A percentile compares a stretch with the other conserved stretches of the same genome.
phyloP scores from a whole-genome alignment of 2,113 vertebrate species.

The Stigmatopora argus region DNA sequence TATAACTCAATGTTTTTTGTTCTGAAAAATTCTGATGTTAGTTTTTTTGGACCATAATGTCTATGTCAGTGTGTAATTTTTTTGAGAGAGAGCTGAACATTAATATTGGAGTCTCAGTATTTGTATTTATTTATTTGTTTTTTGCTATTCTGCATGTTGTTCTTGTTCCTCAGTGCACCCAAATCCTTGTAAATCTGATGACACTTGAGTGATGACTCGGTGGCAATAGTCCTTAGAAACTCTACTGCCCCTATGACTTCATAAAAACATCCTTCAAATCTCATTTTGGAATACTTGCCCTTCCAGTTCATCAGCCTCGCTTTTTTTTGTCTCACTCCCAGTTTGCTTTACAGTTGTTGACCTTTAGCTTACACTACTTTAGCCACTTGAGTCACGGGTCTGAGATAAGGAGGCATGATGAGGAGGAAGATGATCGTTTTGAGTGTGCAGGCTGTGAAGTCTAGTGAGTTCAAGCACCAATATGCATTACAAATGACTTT shows the following conservation, averaged over 20 bases:
- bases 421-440: slow-evolving; percentile 9
- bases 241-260: slow-evolving; percentile 43
- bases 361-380: slow-evolving; percentile 56
- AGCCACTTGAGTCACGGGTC: slow-evolving; percentile 22
- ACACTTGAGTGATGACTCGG: slow-evolving; percentile 31
- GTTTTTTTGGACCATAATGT: too few species aligned
- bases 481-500: slow-evolving; percentile 18
- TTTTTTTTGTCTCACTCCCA: slow-evolving; percentile 21
- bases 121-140: too few species aligned
- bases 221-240: slow-evolving; percentile 45
- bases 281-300: slow-evolving; percentile 43
- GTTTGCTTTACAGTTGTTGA: slow-evolving; percentile 57
- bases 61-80: too few species aligned
- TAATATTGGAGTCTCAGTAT: too few species aligned
- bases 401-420: slow-evolving; percentile 16
- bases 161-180: slow-evolving; percentile 22
- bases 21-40: too few species aligned
- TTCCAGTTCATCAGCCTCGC: slow-evolving; percentile 44
- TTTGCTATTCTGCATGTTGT: slow-evolving; percentile 45
- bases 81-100: too few species aligned
- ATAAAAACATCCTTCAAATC: slow-evolving; percentile 42
- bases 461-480: slow-evolving; percentile 15
- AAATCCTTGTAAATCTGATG: slow-evolving; percentile 19
- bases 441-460: not conserved
- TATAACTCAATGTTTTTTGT: too few species aligned